Evolutionary conservation across 2,113 vertebrate genomes (phyloP), one percentile per base, ranked within the genome.

Genomic region (Caranx ignobilis): DNA sequence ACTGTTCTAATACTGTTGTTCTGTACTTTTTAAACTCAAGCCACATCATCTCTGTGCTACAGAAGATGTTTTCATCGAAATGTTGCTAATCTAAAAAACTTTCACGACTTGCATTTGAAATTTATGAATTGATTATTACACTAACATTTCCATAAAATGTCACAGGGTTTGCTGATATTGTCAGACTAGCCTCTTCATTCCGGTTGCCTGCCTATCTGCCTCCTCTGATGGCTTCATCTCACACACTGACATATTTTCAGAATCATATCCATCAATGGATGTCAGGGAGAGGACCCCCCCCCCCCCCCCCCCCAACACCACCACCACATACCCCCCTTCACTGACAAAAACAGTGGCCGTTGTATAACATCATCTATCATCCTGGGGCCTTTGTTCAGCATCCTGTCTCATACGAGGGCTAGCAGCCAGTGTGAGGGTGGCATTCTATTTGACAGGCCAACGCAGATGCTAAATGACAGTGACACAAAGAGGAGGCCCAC

Each of bases 401-500:
- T 88, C 84, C 86, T 92, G 91, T 90, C 91, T 77, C 85, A 35
- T 65, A 62, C 21, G 35, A 75, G 82, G 87, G 79, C 76, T 60
- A 65, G 89, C 79, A 92, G 89, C 92, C 89, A 88, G 89, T 41
- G 83, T 52, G 71, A 86, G 89, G 91, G 83, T 90, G 91, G 88
- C 82, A 90, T 93, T 88, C 87, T 82, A 50, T 84, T 79, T 87
- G 94, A 94, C 90, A 90, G 90, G 87, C 90, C 78, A 19, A 63
- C 71, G 80, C 86, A 88, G 94, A 94, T 91, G 89, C 91, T 94
- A 94, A 94, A 91, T 91, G 91, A 94, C 88, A 91, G 90, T 94
- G 92, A 90, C 91, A 94, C 90, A 91, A 91, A 91, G 92, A 87
- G 89, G 72, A 82, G 88, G 79, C 85, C 77, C 68, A 73, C 79